Base-by-base conservation (phyloP, 37 sponge, comb jelly and placozoan genomes). In the Axinella damicornis region DNA sequence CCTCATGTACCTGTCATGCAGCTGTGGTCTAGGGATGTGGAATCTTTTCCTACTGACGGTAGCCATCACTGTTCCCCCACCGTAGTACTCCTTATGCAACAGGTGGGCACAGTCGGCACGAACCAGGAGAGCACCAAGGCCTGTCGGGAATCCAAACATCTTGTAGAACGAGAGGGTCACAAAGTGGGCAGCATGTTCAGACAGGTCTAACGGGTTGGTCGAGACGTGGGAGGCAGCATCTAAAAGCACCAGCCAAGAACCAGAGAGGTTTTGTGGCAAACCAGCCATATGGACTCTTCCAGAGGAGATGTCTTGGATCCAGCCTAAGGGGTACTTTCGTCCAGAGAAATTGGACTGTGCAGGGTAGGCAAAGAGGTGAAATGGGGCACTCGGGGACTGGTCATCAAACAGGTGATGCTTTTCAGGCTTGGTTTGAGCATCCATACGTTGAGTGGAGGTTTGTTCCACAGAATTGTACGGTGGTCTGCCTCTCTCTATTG, bases 111-210 rank as follows among this genome's bases (percentile, higher is more conserved):
- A 16, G 54, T 97, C 94, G 16, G 21, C 85, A 28, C 94, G 53
- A 16, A 97, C 94, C 54, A 97, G 40, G 71, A 97, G 67, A 0
- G 96, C 96, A 11, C 98, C 98, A 19, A 97, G 87, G 0, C 98
- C 98, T 53, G 98, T 95, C 16, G 98, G 98, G 70, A 81, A 97
- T 2, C 98, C 98, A 82, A 97, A 93, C 73, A 95, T 86, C 76
- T 97, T 97, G 96, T 97, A 97, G 71, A 97, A 95, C 1, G 98
- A 97, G 20, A 97, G 53, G 2, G 89, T 60, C 36, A 97, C 89
- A 90, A 97, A 97, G 61, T 97, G 77, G 15, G 96, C 88, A 25
- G 71, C 86, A 65, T 78, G 34, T 22, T 22, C 22, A 15, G 89
- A 66, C 61, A 97, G 89, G 58, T 95, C 92, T 9, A 97, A 67